These are phyloP conservation scores for Caradrina clavipalpis DNA, from an alignment of 2,888 invertebrate genomes.

Conservation along the genomic window DNA sequence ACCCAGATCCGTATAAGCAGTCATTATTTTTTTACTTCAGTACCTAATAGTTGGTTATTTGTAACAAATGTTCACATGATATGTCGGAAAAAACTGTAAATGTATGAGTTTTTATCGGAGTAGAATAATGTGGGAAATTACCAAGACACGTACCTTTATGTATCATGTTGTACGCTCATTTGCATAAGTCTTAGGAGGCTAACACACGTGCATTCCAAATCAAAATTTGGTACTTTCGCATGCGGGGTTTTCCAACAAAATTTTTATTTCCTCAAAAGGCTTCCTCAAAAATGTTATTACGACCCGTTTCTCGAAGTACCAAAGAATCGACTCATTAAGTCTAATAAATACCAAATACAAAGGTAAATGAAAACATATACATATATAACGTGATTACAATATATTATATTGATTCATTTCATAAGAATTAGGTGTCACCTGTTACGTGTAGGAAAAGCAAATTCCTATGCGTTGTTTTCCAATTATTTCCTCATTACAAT, in stretches of 20 bases:
- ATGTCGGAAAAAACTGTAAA: slow-evolving; percentile 22
- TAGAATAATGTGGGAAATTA: slow-evolving; percentile 40
- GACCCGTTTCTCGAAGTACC: not conserved
- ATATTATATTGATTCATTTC: slow-evolving; percentile 10
- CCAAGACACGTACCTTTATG: slow-evolving; percentile 4
- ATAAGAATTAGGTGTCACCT: slow-evolving; percentile 9
- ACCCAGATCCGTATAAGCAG: slow-evolving; percentile 15
- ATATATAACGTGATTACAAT: slow-evolving; percentile 1
- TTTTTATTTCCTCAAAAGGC: not conserved
- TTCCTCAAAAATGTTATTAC: slow-evolving; percentile 3
- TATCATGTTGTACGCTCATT: slow-evolving; percentile 3
- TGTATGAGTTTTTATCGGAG: slow-evolving; percentile 15
- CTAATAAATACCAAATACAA: slow-evolving; percentile 22
- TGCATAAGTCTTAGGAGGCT: not conserved
- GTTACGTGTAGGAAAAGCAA: not conserved
- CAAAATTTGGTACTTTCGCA: slow-evolving; percentile 7
- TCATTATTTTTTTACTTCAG: slow-evolving; percentile 45
- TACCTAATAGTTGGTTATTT: slow-evolving; percentile 40
- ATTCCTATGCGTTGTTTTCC: not conserved
- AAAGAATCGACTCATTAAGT: slow-evolving; percentile 1
- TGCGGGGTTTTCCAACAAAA: not conserved
- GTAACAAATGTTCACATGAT: slow-evolving; percentile 45
- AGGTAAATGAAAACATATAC: slow-evolving; percentile 7
- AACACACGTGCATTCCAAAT: not conserved
- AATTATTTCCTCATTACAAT: slow-evolving; percentile 1